A percentile compares a stretch with the other conserved stretches of the same genome.
These are phyloP conservation scores for Sebastes itinus DNA, from an alignment of 2,797 vertebrate genomes.

Conservation along the genomic window DNA sequence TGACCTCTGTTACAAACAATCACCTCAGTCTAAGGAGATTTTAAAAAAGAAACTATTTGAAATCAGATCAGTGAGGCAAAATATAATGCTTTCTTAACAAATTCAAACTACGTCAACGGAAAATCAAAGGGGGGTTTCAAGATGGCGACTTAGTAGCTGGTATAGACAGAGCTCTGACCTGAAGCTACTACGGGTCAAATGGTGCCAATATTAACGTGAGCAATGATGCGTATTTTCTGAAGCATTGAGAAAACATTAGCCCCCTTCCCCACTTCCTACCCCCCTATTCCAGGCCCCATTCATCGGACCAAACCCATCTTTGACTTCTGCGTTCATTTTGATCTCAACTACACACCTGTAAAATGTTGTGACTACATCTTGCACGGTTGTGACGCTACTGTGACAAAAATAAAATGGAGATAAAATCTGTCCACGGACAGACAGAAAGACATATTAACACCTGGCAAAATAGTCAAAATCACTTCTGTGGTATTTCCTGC, in stretches of 20 bases:
- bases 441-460: too few species aligned
- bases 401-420: not conserved
- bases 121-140: not conserved
- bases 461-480: not conserved
- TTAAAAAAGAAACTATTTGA: not conserved
- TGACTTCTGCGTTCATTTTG: not conserved
- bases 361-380: not conserved
- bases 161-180: not conserved
- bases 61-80: not conserved
- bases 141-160: not conserved
- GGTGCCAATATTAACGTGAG: not conserved
- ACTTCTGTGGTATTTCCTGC: too few species aligned
- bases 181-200: not conserved
- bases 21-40: conserved; percentile 13
- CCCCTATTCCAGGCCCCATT: too few species aligned
- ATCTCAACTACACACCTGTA: not conserved
- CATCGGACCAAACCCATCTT: not conserved
- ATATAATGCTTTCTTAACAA: not conserved
- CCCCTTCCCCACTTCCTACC: not conserved
- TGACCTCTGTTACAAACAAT: conserved; percentile 43
- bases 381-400: not conserved
- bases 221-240: not conserved
- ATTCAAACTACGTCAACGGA: too few species aligned
- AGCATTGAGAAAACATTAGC: too few species aligned
- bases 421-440: not conserved